A percentile compares a stretch with the other conserved stretches of the same genome.
phyloP scores from a whole-genome alignment of 35 echinoderm and acorn worm genomes.

The Lytechinus pictus region DNA sequence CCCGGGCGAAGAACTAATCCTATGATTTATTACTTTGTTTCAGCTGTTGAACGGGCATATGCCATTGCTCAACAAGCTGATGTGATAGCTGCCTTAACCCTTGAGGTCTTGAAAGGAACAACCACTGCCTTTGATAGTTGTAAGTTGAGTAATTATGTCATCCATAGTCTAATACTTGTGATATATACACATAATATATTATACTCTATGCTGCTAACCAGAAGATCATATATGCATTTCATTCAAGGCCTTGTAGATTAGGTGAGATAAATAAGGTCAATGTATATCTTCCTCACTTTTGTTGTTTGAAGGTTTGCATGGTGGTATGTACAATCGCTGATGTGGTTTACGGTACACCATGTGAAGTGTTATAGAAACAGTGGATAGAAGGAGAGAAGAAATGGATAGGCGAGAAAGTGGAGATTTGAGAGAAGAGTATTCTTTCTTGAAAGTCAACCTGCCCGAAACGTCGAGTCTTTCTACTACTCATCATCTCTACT shows the following conservation, averaged over 20 bases:
- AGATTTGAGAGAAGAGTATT: too few relatives aligned
- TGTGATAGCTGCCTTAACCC: slow-evolving; percentile 85
- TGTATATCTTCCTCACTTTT: not conserved
- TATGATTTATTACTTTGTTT: slow-evolving; percentile 11
- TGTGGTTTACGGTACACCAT: too few relatives aligned
- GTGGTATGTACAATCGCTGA: too few relatives aligned
- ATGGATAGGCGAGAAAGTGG: too few relatives aligned
- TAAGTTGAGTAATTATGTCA: slow-evolving; percentile 32
- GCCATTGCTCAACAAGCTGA: slow-evolving; percentile 89
- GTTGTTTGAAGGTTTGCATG: too few relatives aligned
- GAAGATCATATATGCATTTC: not conserved
- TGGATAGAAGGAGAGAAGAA: too few relatives aligned
- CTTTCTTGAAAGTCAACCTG: too few relatives aligned
- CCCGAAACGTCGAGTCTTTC: too few relatives aligned
- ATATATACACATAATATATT: not conserved
- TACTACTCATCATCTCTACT: too few relatives aligned
- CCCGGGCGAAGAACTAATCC: not conserved
- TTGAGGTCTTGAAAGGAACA: slow-evolving; percentile 96
- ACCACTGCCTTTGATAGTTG: slow-evolving; percentile 98
- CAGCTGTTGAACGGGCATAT: slow-evolving; percentile 82
- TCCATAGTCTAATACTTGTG: not conserved
- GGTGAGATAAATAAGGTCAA: not conserved
- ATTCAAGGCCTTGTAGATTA: not conserved
- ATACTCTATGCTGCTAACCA: not conserved
- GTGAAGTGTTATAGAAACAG: too few relatives aligned